phyloP scores from a whole-genome alignment of 2,888 invertebrate genomes.

The Nemapogon koenigi region DNA sequence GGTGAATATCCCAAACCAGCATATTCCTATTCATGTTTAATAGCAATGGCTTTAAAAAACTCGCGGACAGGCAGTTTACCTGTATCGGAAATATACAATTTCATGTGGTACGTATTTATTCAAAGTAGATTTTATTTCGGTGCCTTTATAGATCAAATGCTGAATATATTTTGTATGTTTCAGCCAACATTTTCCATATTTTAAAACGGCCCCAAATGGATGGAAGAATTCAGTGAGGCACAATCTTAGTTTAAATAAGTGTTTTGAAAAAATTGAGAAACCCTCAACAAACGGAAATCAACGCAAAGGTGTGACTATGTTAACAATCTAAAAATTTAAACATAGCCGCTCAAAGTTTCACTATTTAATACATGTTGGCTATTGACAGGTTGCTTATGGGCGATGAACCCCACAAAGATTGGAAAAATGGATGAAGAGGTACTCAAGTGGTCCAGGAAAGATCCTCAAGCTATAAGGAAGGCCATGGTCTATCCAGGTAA shows the following conservation, averaged over 20 bases:
- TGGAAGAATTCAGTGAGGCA: constrained; percentile 99
- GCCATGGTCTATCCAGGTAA: constrained; percentile 93
- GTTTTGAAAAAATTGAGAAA: constrained; percentile 97
- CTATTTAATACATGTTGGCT: constrained; percentile 6
- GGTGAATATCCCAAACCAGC: constrained; percentile 92
- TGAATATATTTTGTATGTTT: constrained; percentile 31
- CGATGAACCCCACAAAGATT: constrained; percentile 93
- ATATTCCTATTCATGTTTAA: constrained; percentile 97
- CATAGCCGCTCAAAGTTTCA: background rate
- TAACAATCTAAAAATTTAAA: background rate
- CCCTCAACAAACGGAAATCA: constrained; percentile 87
- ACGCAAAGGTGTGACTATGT: constrained; percentile 67
- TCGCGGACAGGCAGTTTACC: constrained; percentile 93
- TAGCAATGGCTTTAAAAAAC: constrained; percentile 97
- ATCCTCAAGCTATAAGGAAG: constrained; percentile 88
- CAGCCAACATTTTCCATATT: constrained; percentile 97
- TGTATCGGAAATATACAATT: constrained; percentile 98
- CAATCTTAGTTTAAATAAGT: constrained; percentile 96
- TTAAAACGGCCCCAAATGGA: constrained; percentile 96
- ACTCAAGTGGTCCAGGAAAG: constrained; percentile 96
- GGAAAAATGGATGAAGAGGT: constrained; percentile 98
- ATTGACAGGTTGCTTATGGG: constrained; percentile 85
- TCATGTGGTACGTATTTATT: constrained; percentile 84
- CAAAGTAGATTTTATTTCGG: background rate
- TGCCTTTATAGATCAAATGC: background rate